These are phyloP conservation scores for Calypte anna DNA, from an alignment of 2,113 vertebrate genomes.

Conservation along the genomic window DNA sequence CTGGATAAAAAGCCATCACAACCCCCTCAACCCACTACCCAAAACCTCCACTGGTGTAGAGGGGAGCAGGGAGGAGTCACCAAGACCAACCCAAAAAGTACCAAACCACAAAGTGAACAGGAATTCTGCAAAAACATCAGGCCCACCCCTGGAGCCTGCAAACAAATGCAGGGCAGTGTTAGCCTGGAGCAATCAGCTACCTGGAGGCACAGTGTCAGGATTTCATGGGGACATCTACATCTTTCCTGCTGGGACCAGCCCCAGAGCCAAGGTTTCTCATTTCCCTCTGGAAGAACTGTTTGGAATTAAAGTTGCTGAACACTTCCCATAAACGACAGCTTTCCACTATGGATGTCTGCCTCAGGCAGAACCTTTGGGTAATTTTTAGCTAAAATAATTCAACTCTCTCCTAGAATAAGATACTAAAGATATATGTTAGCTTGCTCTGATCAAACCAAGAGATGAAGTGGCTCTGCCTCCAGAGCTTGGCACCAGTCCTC, in stretches of 20 bases:
- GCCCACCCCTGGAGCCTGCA: neutral
- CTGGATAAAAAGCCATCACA: rapidly evolving
- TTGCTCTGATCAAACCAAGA: neutral
- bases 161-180: neutral
- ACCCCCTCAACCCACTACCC: neutral
- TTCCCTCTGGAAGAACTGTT: neutral
- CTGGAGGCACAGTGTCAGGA: rapidly evolving
- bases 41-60: rapidly evolving
- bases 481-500: neutral
- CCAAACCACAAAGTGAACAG: rapidly evolving
- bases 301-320: slow-evolving; percentile 1
- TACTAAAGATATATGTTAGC: slow-evolving; percentile 1
- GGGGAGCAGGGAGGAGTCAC: too few relatives aligned
- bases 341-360: neutral
- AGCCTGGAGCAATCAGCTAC: neutral
- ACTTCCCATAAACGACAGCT: neutral
- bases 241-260: neutral
- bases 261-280: neutral
- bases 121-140: neutral
- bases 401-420: slow-evolving; percentile 25
- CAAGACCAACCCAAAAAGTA: neutral
- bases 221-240: rapidly evolving
- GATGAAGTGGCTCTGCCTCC: neutral
- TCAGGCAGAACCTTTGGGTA: neutral
- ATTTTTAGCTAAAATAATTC: slow-evolving; percentile 52